Evolutionary conservation across 2,888 invertebrate species (phyloP).

Genomic region (Scaptomyza tumidula): DNA sequence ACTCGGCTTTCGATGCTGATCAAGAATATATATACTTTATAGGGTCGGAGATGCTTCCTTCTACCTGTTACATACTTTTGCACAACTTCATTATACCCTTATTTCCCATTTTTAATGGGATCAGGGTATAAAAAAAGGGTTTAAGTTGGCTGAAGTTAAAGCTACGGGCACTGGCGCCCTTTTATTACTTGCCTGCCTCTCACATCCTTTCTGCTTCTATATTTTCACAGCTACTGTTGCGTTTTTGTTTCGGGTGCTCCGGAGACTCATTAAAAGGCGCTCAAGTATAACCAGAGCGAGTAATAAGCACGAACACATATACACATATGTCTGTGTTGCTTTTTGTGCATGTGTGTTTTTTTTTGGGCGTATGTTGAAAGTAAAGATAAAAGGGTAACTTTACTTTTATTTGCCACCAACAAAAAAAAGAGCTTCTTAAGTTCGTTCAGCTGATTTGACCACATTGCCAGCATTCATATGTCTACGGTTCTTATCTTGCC

Average conservation of each 20-base stretch:
- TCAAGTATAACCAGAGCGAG: slow-evolving; percentile 52
- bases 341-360: background rate
- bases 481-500: background rate
- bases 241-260: slow-evolving; percentile 64
- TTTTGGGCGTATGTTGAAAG: slow-evolving; percentile 28
- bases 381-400: slow-evolving; percentile 64
- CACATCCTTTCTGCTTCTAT: slow-evolving; percentile 9
- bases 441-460: slow-evolving; percentile 68
- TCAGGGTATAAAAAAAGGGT: no score
- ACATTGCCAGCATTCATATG: slow-evolving; percentile 25
- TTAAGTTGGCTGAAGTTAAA: slow-evolving; percentile 71
- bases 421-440: slow-evolving; percentile 38
- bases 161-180: slow-evolving; percentile 27
- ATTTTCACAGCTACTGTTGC: slow-evolving; percentile 17
- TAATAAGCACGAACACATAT: background rate
- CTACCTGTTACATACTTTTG: no score
- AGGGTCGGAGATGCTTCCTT: no score
- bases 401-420: slow-evolving; percentile 46
- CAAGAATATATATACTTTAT: no score
- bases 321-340: slow-evolving; percentile 1
- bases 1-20: no score
- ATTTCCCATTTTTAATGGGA: no score
- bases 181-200: slow-evolving; percentile 51
- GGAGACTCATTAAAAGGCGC: slow-evolving; percentile 72
- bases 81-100: no score